Base-by-base conservation (phyloP, 2,113 vertebrate genomes). In the Microtus ochrogaster region DNA sequence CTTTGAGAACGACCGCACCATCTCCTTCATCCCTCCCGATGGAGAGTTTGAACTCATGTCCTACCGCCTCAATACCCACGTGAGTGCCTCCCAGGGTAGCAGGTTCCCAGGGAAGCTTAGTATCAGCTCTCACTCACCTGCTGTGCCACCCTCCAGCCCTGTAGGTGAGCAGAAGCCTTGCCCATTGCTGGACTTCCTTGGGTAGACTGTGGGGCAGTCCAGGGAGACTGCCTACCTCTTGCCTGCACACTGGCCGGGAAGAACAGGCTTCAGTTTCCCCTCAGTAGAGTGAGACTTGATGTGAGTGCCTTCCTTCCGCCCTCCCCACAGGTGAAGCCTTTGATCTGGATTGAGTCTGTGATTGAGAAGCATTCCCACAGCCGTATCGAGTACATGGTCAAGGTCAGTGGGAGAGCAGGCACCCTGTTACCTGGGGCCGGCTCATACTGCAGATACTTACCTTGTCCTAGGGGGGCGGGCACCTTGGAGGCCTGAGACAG, bases 351-450 rank as follows among this genome's bases (percentile, higher is more conserved):
- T 8, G 99, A 99, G 97, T 99, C 99, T 0, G 99, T 99, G 92
- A 99, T 99, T 21, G 99, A 99, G 97, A 99, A 99, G 96, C 99
- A 99, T 97, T 99, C 99, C 74, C 99, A 99, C 98, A 99, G 99
- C 98, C 99, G 99, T 76, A 99, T 99, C 0, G 99, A 99, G 98
- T 99, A 99, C 98, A 99, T 99, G 99, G 99, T 99, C 96, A 99
- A 99, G 99, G 99, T 94, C 10, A 28, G 92, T 26, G 12, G 58
- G 39, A 9, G 5, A 13, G 22, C 17, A 58, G 41, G 58, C 73
- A 36, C 47, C 16, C 28, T 28, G 77, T 9, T 28, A 33, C 28
- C 47, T 19, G 47, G 70, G 9, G 21, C 70, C n/a, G 36, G 17
- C 19, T 36, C 44, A 9, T n/a, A 44, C 19, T 14, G 10, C 24